phyloP scores from a whole-genome alignment of 2,113 vertebrate species.

The Ictalurus punctatus region DNA sequence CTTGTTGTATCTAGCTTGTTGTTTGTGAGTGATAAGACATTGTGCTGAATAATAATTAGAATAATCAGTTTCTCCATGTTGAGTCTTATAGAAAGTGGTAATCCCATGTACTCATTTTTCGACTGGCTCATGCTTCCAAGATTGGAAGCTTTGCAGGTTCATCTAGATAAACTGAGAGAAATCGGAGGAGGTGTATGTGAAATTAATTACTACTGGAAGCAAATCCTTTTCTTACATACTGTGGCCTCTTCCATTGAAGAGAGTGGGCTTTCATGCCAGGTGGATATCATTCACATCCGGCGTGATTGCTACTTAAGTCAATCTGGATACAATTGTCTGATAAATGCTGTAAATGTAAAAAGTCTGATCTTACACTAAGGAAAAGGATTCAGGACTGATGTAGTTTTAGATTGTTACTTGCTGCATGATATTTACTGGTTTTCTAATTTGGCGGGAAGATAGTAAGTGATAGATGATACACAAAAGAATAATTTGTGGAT shows the following conservation, averaged over 20 bases:
- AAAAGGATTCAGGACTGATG: not conserved
- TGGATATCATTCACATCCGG: not conserved
- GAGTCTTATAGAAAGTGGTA: not conserved
- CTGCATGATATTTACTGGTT: not conserved
- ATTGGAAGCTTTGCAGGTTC: not conserved
- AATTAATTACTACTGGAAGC: not conserved
- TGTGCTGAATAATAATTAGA: not conserved
- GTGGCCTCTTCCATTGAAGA: not conserved
- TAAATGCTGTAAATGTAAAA: not conserved
- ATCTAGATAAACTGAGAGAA: not conserved
- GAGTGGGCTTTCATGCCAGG: not conserved
- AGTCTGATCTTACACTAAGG: not conserved
- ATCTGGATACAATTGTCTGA: not conserved
- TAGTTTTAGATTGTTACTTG: not conserved
- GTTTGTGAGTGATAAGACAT: not conserved
- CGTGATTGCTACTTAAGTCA: not conserved
- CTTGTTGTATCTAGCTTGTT: not conserved
- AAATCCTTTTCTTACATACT: not conserved
- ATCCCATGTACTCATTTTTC: not conserved
- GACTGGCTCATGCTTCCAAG: not conserved
- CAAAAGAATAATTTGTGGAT: not conserved
- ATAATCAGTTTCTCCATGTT: not conserved
- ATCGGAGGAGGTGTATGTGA: slow-evolving; percentile 5
- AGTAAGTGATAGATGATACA: not conserved
- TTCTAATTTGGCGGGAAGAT: not conserved